Conservation (phyloP, 2,888 invertebrate species). For the Stomorhina lunata region DNA sequence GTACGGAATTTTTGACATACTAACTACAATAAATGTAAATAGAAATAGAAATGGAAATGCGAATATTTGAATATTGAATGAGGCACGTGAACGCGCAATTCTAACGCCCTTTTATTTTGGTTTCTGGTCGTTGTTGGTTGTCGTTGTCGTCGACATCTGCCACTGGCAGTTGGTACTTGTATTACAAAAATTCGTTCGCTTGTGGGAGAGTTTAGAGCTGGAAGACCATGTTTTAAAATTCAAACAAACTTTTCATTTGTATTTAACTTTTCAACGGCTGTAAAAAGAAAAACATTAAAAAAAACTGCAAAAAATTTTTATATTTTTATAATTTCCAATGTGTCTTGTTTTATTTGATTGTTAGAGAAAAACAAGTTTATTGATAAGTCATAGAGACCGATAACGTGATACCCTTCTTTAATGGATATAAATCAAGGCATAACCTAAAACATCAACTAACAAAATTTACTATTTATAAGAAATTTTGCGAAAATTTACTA, state of each 20-base stretch:
- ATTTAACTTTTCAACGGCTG: neutral
- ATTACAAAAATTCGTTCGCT: neutral
- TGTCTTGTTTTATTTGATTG: conserved; percentile 33
- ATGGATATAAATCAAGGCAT: no score
- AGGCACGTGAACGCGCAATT: conserved; percentile 59
- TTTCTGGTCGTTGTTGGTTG: neutral
- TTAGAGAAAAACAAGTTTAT: neutral
- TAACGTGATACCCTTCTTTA: no score
- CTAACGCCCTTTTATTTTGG: conserved; percentile 42
- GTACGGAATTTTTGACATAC: conserved; percentile 19
- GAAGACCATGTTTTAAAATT: conserved; percentile 34
- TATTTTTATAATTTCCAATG: conserved; percentile 41
- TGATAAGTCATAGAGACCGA: no score
- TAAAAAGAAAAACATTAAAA: conserved; percentile 26
- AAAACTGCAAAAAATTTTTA: neutral
- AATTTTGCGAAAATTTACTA: no score
- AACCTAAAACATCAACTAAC: no score
- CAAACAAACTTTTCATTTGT: conserved; percentile 46
- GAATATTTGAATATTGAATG: neutral
- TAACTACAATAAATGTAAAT: conserved; percentile 28
- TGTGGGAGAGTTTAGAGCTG: neutral
- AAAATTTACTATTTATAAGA: no score
- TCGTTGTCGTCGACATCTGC: conserved; percentile 46
- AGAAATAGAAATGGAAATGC: conserved; percentile 5
- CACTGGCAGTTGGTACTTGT: conserved; percentile 51